Evolutionary conservation across 2,113 vertebrate genomes (phyloP).

Genomic region (Telmatochromis sp.): DNA sequence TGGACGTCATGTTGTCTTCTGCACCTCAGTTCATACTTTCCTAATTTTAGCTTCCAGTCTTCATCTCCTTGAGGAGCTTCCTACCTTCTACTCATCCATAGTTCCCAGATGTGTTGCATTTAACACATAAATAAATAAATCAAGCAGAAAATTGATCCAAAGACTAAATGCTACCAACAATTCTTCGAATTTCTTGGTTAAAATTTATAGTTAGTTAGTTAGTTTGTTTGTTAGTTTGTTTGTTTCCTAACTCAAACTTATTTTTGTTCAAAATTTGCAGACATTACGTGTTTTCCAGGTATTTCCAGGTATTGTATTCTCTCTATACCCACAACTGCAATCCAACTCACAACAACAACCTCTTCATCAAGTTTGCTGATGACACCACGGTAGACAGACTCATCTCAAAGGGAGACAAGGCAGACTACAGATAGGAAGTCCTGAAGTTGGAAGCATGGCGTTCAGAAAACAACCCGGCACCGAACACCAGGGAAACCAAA

Average conservation of each 20-base stretch:
- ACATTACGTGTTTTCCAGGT: neutral
- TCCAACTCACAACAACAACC: neutral
- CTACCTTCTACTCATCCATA: neutral
- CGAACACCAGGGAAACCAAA: neutral
- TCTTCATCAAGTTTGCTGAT: neutral
- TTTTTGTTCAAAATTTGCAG: neutral
- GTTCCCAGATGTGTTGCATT: neutral
- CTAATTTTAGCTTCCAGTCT: neutral
- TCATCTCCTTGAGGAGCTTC: neutral
- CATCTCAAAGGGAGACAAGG: neutral
- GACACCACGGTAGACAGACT: neutral
- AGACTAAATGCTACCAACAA: neutral
- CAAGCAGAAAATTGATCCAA: neutral
- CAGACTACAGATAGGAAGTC: neutral
- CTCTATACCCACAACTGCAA: neutral
- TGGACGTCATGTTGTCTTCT: neutral
- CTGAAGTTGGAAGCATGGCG: neutral
- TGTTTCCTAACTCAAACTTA: neutral
- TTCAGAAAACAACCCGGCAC: neutral
- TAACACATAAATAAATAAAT: neutral
- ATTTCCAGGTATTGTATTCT: neutral
- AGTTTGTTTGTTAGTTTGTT: rapidly evolving
- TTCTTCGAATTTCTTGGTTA: neutral
- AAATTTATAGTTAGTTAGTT: neutral
- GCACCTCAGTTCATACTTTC: neutral